phyloP scores from a whole-genome alignment of 1,140 invertebrate species.

The Neodiprion virginianus region DNA sequence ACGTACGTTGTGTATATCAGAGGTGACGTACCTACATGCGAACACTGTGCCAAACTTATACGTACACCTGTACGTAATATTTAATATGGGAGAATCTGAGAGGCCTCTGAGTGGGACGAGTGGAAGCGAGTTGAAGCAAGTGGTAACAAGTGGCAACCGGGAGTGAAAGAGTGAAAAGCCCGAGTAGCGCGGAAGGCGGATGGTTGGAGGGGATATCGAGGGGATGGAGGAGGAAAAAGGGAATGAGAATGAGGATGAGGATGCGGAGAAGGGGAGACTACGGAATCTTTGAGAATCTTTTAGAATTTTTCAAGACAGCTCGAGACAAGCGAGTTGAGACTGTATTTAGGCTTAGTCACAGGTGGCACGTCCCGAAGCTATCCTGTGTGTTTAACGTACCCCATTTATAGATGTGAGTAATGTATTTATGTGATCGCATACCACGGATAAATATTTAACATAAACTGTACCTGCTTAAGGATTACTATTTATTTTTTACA shows the following conservation, averaged over 20 bases:
- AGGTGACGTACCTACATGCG: no score
- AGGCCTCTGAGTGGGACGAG: neutral
- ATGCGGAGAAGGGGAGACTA: neutral
- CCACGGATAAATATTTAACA: constrained; percentile 15
- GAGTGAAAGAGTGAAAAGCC: constrained; percentile 3
- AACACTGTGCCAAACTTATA: no score
- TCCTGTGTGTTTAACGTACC: constrained; percentile 26
- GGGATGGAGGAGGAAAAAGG: neutral
- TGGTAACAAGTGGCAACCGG: neutral
- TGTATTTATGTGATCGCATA: constrained; percentile 23
- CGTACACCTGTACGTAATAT: no score
- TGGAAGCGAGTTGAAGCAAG: constrained; percentile 5
- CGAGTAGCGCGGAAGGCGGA: neutral
- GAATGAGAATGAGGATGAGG: constrained; percentile 8
- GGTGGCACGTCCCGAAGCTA: constrained; percentile 23
- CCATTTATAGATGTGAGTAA: constrained; percentile 17
- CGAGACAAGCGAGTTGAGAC: constrained; percentile 33
- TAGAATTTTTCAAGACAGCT: constrained; percentile 4
- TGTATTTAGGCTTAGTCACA: constrained; percentile 42
- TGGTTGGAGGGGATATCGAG: neutral
- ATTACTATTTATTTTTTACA: constrained; percentile 56
- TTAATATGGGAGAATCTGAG: neutral
- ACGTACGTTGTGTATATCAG: no score
- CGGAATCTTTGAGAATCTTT: constrained; percentile 8
- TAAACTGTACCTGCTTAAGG: constrained; percentile 57